Percentiles rank a stretch among this genome's conserved stretches.
Evolutionary conservation across 2,113 vertebrate genomes (phyloP).

Genomic region (Todiramphus saurophagus): DNA sequence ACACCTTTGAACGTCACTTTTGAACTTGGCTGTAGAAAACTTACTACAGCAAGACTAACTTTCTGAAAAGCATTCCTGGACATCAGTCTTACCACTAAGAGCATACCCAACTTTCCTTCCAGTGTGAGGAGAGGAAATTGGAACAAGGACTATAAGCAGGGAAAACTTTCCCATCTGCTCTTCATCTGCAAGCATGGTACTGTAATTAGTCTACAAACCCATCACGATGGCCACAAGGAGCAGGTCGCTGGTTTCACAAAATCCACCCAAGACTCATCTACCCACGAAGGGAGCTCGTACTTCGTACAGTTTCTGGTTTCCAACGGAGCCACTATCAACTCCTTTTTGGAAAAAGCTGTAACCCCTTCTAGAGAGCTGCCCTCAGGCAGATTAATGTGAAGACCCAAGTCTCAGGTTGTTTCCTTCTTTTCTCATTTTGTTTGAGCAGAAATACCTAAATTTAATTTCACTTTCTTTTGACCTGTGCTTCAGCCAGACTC

Average conservation of each 20-base stretch:
- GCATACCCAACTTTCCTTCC: background rate
- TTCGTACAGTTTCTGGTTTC: background rate
- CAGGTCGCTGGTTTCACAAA: background rate
- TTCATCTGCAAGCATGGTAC: background rate
- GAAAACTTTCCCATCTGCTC: background rate
- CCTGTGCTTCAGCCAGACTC: background rate
- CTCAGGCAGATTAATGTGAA: background rate
- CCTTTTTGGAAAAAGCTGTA: background rate
- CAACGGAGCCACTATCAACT: background rate
- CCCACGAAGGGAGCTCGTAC: background rate
- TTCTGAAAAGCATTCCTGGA: background rate
- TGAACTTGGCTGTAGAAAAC: conserved; percentile 7
- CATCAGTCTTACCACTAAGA: background rate
- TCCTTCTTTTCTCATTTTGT: background rate
- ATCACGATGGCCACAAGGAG: accelerated
- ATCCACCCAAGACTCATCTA: background rate
- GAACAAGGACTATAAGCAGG: background rate
- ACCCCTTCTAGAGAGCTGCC: background rate
- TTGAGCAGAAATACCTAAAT: background rate
- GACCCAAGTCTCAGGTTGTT: background rate
- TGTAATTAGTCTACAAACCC: background rate
- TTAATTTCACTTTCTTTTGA: background rate
- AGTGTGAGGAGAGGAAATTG: background rate
- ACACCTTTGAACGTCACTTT: conserved; percentile 25
- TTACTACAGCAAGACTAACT: background rate